Base-by-base conservation (phyloP, 53 echinoderm and acorn worm genomes). In the Echinarachnius parma region DNA sequence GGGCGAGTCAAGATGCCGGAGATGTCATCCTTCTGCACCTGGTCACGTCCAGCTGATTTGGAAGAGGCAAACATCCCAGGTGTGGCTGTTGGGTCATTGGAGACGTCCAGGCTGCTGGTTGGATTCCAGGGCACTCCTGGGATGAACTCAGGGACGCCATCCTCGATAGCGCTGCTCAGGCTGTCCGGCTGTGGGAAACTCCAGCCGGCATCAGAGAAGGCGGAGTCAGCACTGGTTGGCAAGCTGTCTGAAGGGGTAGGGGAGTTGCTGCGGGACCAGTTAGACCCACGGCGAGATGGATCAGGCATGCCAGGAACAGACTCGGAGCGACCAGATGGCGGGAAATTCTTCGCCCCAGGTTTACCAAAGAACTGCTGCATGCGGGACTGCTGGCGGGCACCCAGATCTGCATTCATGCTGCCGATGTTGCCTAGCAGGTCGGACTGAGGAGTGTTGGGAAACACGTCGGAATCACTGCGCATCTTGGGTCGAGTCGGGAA, bases 121-220 rank as follows among this genome's bases (percentile, higher is more conserved):
- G 93, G 93, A 48, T 92, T 98, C 98, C 98, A 98, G 29, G 96
- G 98, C 22, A 98, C 98, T 15, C 98, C 98, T 23, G 98, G 96
- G 78, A 92, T 98, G 83, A 98, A 98, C 75, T 98, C 98, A 46
- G 89, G 92, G 21, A 87, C 88, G 31, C 80, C 89, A 31, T 98
- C 98, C 45, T 70, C 77, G 8, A 81, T 70, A 44, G 56, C 67
- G 24, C 27, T 10, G 25, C 64, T 66, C 9, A 57, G 23, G 52
- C 35, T 65, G 33, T 71, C 74, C 18, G 84, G 66, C 46, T 86
- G 79, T 7, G 90, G 75, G 50, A 91, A 91, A 42, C 69, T 77
- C 92, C 98, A 91, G 48, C 79, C 92, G 19, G 95, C 78, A 46
- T 88, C 86, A 15, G 94, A 94, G 82, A 94, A 90, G 57, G 94